These are phyloP conservation scores for Amitus sp. DNA, from an alignment of 2,888 invertebrate genomes.

Conservation along the genomic window DNA sequence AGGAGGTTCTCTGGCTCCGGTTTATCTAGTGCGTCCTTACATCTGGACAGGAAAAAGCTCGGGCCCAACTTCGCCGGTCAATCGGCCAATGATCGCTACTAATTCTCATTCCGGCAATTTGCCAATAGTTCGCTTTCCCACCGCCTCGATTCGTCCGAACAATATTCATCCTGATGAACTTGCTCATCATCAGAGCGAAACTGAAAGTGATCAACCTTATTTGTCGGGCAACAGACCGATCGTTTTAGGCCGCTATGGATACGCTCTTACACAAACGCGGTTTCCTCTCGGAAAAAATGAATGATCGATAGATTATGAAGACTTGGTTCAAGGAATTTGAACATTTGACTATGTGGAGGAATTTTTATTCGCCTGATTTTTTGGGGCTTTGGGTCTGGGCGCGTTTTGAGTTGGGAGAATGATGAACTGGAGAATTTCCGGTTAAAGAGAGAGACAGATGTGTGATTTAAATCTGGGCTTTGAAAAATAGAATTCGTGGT, in stretches of 20 bases:
- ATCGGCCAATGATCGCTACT: slow-evolving; percentile 7
- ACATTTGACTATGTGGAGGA: too few species aligned
- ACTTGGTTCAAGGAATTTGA: too few species aligned
- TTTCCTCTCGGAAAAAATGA: slow-evolving; percentile 14
- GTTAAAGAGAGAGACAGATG: too few species aligned
- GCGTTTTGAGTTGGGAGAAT: background rate
- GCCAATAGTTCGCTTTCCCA: slow-evolving; percentile 29
- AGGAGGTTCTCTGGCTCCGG: slow-evolving; percentile 14
- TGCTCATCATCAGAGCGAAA: slow-evolving; percentile 14
- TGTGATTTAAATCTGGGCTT: too few species aligned
- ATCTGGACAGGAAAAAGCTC: slow-evolving; percentile 26
- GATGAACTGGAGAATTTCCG: too few species aligned
- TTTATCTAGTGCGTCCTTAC: slow-evolving; percentile 32
- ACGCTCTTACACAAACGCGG: slow-evolving; percentile 37
- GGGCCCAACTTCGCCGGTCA: background rate
- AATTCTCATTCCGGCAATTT: slow-evolving; percentile 17
- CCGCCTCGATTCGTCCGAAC: slow-evolving; percentile 22
- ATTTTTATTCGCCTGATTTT: too few species aligned
- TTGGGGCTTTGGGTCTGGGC: background rate
- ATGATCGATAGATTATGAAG: background rate
- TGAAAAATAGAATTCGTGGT: too few species aligned
- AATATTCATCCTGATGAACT: slow-evolving; percentile 16
- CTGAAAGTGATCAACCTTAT: slow-evolving; percentile 16
- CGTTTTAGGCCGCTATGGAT: slow-evolving; percentile 41
- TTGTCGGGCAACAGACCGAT: slow-evolving; percentile 26